Conservation (phyloP, 2,113 vertebrate genomes). For the Oreochromis spilurus region DNA sequence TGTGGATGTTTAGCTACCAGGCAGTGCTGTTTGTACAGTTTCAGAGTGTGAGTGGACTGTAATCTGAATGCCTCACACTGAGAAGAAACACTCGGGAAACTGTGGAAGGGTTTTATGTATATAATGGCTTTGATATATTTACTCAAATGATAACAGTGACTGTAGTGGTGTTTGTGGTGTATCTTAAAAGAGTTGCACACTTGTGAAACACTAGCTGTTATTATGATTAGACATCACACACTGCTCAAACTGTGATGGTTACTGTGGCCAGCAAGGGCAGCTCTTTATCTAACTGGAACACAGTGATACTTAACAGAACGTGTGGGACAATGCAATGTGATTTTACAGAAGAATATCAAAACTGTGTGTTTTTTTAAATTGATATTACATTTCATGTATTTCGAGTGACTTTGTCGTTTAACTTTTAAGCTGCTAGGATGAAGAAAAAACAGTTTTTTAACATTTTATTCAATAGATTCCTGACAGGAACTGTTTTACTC, state of each 20-base stretch:
- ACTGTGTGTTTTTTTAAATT: not conserved
- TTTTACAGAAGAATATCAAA: slow-evolving; percentile 12
- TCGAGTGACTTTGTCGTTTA: slow-evolving; percentile 10
- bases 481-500: slow-evolving; percentile 67
- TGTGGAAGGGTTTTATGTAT: slow-evolving; percentile 54
- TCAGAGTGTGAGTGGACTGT: slow-evolving; percentile 1
- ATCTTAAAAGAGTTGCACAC: slow-evolving; percentile 51
- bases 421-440: slow-evolving; percentile 16
- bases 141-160: slow-evolving; percentile 59
- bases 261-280: slow-evolving; percentile 58
- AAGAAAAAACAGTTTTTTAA: not conserved
- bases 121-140: slow-evolving; percentile 67
- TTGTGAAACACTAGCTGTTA: slow-evolving; percentile 54
- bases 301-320: slow-evolving; percentile 15
- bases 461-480: slow-evolving; percentile 3
- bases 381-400: not conserved
- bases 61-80: slow-evolving; percentile 9
- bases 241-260: slow-evolving; percentile 56
- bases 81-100: slow-evolving; percentile 16
- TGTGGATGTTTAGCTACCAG: slow-evolving; percentile 49
- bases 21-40: slow-evolving; percentile 19
- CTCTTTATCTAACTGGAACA: slow-evolving; percentile 48
- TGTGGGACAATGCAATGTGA: slow-evolving; percentile 41
- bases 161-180: slow-evolving; percentile 71
- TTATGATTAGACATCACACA: slow-evolving; percentile 51